Evolutionary conservation across 2,888 invertebrate genomes (phyloP).

Genomic region (Apoderus coryli): DNA sequence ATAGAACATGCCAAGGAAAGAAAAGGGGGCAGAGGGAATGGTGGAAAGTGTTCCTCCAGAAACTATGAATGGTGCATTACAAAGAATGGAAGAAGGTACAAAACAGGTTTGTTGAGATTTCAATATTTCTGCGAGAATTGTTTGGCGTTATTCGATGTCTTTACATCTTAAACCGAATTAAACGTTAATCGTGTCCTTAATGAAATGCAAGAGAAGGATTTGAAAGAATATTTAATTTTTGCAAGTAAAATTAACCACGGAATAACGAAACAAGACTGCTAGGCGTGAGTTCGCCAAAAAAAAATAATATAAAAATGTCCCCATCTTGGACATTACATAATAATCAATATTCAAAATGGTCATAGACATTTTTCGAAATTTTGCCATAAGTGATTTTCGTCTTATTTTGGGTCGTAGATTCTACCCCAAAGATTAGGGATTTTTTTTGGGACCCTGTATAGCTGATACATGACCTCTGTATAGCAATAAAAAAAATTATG

Average conservation of each 20-base stretch:
- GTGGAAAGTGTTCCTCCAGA: conserved; percentile 2
- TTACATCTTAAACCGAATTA: conserved; percentile 5
- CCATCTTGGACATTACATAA: conserved; percentile 13
- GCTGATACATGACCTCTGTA: no score
- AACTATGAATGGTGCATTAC: conserved; percentile 3
- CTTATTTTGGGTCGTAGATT: no score
- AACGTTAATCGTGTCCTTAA: conserved; percentile 3
- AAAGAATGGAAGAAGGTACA: conserved; percentile 6
- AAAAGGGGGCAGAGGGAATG: conserved; percentile 3
- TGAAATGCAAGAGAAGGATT: conserved; percentile 1
- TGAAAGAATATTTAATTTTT: conserved; percentile 6
- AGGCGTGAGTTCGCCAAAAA: not conserved
- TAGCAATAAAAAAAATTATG: no score
- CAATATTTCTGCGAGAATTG: conserved; percentile 3
- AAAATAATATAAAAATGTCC: conserved; percentile 10
- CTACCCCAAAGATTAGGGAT: no score
- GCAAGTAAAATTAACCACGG: conserved; percentile 7
- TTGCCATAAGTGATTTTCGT: no score
- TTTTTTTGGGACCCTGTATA: no score
- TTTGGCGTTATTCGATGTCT: not conserved
- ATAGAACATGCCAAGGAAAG: conserved; percentile 1
- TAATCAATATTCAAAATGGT: no score
- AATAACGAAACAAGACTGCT: conserved; percentile 3
- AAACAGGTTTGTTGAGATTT: not conserved
- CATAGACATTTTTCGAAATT: no score